Evolutionary conservation across 2,888 invertebrate species (phyloP).

Genomic region (Chesias legatella): DNA sequence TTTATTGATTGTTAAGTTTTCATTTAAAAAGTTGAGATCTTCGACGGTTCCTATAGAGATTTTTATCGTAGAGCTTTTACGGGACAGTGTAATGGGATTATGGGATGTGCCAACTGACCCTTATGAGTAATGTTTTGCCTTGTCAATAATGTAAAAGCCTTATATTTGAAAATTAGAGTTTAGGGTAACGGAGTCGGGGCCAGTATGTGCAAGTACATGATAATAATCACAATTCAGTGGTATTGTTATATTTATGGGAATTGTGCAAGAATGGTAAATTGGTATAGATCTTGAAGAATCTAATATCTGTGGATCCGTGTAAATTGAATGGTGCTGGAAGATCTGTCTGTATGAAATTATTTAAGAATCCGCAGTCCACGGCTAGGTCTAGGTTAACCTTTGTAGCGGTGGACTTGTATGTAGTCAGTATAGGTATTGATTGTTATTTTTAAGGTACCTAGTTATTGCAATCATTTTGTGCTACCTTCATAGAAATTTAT

Average conservation of each 20-base stretch:
- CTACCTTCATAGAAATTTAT: conserved; percentile 24
- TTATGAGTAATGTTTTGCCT: conserved; percentile 54
- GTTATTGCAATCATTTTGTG: conserved; percentile 44
- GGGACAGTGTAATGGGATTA: conserved; percentile 36
- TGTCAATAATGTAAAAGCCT: conserved; percentile 57
- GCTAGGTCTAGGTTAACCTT: conserved; percentile 32
- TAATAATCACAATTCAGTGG: conserved; percentile 24
- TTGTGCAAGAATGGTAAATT: conserved; percentile 34
- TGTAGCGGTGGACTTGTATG: conserved; percentile 41
- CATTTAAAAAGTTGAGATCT: conserved; percentile 43
- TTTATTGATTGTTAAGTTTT: conserved; percentile 66
- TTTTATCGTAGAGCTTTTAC: conserved; percentile 42
- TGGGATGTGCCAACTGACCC: conserved; percentile 34
- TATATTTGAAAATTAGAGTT: conserved; percentile 54
- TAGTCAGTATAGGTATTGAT: conserved; percentile 51
- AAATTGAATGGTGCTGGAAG: conserved; percentile 70
- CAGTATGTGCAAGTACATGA: conserved; percentile 46
- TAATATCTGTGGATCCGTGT: conserved; percentile 42
- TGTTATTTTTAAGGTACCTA: conserved; percentile 40
- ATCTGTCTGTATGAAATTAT: conserved; percentile 69
- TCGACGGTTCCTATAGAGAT: conserved; percentile 55
- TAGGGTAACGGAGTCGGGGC: conserved; percentile 64
- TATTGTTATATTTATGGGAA: conserved; percentile 32
- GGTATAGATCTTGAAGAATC: conserved; percentile 35
- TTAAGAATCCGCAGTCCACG: conserved; percentile 43